phyloP scores from a whole-genome alignment of 2,797 vertebrate species.

The Tamandua tetradactyla region DNA sequence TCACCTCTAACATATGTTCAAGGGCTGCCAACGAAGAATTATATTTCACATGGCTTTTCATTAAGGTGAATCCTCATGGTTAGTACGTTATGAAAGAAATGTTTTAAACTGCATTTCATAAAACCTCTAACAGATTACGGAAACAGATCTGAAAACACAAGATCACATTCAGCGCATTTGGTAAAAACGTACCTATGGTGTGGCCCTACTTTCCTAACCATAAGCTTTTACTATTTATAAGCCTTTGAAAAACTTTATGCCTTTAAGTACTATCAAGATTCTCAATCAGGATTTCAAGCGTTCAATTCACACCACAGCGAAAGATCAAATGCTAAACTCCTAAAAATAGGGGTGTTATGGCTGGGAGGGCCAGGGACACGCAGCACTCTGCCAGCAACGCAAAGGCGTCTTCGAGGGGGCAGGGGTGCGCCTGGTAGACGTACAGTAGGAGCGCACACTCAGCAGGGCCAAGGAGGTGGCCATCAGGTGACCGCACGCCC shows the following conservation, averaged over 20 bases:
- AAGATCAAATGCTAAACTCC: slow-evolving; percentile 68
- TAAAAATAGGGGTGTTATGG: slow-evolving; percentile 72
- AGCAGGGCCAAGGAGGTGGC: not conserved
- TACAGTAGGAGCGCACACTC: slow-evolving; percentile 56
- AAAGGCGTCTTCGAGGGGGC: slow-evolving; percentile 33
- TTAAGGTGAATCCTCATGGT: not conserved
- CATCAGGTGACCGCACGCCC: slow-evolving; percentile 50
- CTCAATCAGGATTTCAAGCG: slow-evolving; percentile 23
- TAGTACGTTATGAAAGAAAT: not conserved
- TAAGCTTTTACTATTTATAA: slow-evolving; percentile 4
- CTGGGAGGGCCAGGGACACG: slow-evolving; percentile 21
- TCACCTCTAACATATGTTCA: slow-evolving; percentile 23
- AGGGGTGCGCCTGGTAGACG: not conserved
- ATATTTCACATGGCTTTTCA: slow-evolving; percentile 13
- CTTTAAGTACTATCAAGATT: slow-evolving; percentile 32
- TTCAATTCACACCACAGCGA: slow-evolving; percentile 7
- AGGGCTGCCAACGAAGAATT: not conserved
- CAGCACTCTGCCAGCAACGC: not conserved
- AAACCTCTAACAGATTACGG: not conserved
- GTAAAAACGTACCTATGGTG: not conserved
- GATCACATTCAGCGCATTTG: not conserved
- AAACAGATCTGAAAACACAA: slow-evolving; percentile 14
- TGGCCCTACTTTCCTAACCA: not conserved
- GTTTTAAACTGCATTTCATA: slow-evolving; percentile 12
- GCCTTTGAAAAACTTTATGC: slow-evolving; percentile 23